phyloP scores from a whole-genome alignment of 2,888 invertebrate species.

The Panzeria rudis region DNA sequence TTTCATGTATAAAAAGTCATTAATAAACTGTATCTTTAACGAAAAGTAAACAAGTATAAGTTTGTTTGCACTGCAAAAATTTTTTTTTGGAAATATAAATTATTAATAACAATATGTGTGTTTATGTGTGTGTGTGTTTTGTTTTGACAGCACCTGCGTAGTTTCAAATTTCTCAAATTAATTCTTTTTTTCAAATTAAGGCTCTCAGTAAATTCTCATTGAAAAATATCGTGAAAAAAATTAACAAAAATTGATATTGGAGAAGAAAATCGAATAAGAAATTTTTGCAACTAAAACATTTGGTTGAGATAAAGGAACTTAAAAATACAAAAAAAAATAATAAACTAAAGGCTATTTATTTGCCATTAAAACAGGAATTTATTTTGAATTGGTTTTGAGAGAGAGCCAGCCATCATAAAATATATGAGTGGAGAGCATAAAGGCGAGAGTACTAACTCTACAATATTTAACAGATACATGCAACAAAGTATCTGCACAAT shows the following conservation, averaged over 20 bases:
- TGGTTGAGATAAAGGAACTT: background rate
- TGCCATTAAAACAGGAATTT: conserved; percentile 3
- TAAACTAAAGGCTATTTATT: conserved; percentile 33
- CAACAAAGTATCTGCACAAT: conserved; percentile 73
- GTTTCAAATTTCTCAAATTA: conserved; percentile 1
- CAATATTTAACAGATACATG: conserved; percentile 73
- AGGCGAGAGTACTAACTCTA: conserved; percentile 48
- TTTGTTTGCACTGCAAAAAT: conserved; percentile 26
- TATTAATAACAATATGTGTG: conserved; percentile 44
- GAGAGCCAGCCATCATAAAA: background rate
- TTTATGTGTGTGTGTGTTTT: too few species aligned
- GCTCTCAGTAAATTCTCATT: background rate
- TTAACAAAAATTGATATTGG: background rate
- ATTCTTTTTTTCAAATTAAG: background rate
- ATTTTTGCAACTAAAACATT: background rate
- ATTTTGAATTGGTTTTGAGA: background rate
- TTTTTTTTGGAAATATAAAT: background rate
- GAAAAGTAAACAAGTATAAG: conserved; percentile 55
- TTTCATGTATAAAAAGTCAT: conserved; percentile 1
- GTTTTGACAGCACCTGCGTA: conserved; percentile 66
- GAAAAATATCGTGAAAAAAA: background rate
- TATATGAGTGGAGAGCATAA: background rate
- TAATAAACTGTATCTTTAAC: conserved; percentile 30
- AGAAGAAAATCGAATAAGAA: conserved; percentile 27
- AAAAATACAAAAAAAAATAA: background rate